Base-by-base conservation (phyloP, 2,113 vertebrate species). In the Orycteropus afer region DNA sequence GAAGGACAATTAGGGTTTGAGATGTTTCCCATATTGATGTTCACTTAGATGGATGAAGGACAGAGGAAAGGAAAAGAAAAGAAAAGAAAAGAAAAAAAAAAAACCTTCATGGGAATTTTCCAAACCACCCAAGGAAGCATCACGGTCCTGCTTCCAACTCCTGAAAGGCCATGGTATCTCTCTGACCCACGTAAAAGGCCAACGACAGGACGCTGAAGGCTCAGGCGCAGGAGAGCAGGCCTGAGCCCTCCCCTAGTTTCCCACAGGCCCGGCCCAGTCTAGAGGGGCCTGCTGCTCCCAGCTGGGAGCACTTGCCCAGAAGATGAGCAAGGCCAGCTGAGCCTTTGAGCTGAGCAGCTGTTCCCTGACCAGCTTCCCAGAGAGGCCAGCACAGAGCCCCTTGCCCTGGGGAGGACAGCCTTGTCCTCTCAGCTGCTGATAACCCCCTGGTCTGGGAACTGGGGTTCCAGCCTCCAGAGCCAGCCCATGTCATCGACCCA, bases 91-190 rank as follows among this genome's bases (percentile, higher is more conserved):
- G 45, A 76, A 20, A 13, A 17, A 29, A 15, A 37, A 5, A 7
- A 67, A 63, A 11, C 67, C 20, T 2, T 51, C 84, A n/a, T 5
- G 81, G n/a, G 77, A 47, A 40, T 2, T 42, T 3, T 18, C 23
- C 5, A 3, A 8, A 27, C 67, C 76, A 37, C 10, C 79, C 0
- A 0, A 3, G 81, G 13, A 81, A 49, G 71, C 63, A 2, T 65
- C 74, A 57, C 78, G 95, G 61, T 20, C 83, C 93, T 92, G 12
- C 88, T 91, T 96, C 96, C 87, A 76, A 20, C 20, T 4, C 17
- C 65, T 5, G 47, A 90, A n/a, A 5, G 0, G 14, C 82, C 3
- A 14, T 11, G 9, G 57, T 8, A 1, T 7, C 34, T 23, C 71
- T 20, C 51, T 27, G 59, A n/a, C 55, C 42, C 27, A 0, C 0